A percentile compares a stretch with the other conserved stretches of the same genome.
Evolutionary conservation across 2,797 vertebrate species (phyloP).

Genomic region (Siniperca obscura): DNA sequence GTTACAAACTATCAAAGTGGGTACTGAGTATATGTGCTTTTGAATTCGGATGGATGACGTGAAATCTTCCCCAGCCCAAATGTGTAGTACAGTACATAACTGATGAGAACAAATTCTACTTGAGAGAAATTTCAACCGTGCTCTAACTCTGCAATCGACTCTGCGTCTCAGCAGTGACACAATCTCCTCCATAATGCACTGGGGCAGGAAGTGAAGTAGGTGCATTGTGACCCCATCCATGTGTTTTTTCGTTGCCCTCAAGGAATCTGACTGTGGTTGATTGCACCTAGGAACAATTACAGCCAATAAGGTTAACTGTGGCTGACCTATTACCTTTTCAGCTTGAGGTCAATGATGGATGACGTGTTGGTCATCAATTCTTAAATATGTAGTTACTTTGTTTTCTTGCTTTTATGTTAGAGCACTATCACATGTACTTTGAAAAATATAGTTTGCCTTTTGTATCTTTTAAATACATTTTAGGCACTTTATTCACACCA

Average conservation of each 20-base stretch:
- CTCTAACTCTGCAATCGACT: slow-evolving; percentile 46
- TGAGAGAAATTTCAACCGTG: slow-evolving; percentile 26
- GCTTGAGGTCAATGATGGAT: slow-evolving; percentile 62
- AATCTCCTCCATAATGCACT: slow-evolving; percentile 40
- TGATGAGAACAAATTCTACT: slow-evolving; percentile 68
- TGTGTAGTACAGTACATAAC: slow-evolving; percentile 45
- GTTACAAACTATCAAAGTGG: neutral
- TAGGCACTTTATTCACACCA: neutral
- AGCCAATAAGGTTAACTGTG: slow-evolving; percentile 69
- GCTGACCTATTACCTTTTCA: slow-evolving; percentile 53
- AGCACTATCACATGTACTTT: neutral
- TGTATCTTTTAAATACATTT: neutral
- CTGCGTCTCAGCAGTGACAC: slow-evolving; percentile 26
- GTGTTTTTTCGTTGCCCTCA: slow-evolving; percentile 30
- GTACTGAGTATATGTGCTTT: neutral
- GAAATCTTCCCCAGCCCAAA: neutral
- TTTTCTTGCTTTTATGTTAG: neutral
- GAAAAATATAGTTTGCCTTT: neutral
- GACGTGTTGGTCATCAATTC: slow-evolving; percentile 32
- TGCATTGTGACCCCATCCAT: slow-evolving; percentile 41
- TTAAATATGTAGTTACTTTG: slow-evolving; percentile 12
- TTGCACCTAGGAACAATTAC: slow-evolving; percentile 75
- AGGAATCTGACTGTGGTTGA: slow-evolving; percentile 52
- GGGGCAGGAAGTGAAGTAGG: slow-evolving; percentile 57
- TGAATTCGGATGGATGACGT: slow-evolving; percentile 20